Evolutionary conservation across 2,113 vertebrate species (phyloP).

Genomic region (Cisticola juncidis): DNA sequence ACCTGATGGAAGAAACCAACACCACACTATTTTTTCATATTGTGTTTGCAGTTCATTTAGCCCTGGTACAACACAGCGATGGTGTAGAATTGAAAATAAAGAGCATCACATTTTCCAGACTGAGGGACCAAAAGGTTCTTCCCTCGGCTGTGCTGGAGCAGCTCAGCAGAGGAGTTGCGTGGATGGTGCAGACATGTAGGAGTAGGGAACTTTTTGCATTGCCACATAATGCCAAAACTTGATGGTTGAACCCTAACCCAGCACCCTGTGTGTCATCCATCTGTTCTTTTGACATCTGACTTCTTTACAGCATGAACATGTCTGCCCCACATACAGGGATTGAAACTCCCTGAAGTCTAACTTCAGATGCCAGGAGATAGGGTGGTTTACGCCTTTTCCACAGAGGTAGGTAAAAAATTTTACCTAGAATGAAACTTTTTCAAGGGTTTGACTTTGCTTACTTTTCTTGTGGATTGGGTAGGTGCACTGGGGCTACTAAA

Average conservation of each 20-base stretch:
- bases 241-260: background rate
- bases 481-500: background rate
- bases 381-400: background rate
- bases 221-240: slow-evolving; percentile 27
- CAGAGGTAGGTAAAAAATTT: background rate
- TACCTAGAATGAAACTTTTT: background rate
- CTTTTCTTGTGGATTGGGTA: background rate
- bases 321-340: background rate
- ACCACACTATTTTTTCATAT: background rate
- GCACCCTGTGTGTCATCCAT: background rate
- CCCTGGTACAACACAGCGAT: background rate
- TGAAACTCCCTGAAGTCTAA: background rate
- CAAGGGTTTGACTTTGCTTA: background rate
- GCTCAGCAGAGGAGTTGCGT: background rate
- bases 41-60: background rate
- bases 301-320: background rate
- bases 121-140: background rate
- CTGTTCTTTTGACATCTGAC: slow-evolving; percentile 29
- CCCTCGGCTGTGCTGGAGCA: background rate
- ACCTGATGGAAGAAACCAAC: background rate
- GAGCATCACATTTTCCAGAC: background rate
- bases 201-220: slow-evolving; percentile 4
- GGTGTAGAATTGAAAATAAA: background rate
- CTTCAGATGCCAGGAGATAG: background rate
- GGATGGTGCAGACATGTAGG: slow-evolving; percentile 17